These are phyloP conservation scores for Myrmecophaga tridactyla DNA, from an alignment of 2,113 vertebrate genomes.

Conservation along the genomic window DNA sequence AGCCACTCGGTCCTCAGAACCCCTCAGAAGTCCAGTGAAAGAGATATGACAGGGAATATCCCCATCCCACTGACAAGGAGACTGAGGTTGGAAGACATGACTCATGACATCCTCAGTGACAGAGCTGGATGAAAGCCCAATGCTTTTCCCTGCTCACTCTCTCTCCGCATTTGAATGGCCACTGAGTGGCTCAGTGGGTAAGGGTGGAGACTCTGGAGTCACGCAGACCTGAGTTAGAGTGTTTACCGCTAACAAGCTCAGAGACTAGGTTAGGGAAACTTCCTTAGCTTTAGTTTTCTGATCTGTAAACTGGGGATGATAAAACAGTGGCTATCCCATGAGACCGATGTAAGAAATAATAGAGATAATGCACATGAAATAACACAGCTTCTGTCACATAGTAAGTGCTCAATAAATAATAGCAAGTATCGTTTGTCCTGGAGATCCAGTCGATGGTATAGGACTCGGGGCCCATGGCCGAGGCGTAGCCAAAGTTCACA, in stretches of 20 bases:
- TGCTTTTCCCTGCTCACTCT: neutral
- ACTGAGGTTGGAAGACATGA: neutral
- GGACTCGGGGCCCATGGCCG: neutral
- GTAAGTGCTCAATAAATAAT: neutral
- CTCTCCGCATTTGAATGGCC: neutral
- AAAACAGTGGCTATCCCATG: neutral
- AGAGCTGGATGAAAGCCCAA: neutral
- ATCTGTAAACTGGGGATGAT: neutral
- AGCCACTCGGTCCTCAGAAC: neutral
- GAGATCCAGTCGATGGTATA: neutral
- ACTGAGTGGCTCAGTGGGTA: neutral
- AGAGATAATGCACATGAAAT: neutral
- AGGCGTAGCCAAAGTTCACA: neutral
- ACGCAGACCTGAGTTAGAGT: neutral
- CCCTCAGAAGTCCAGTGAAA: neutral
- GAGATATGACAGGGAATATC: neutral
- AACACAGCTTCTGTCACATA: neutral
- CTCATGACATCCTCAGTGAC: neutral
- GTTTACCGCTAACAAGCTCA: neutral
- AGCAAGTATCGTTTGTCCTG: neutral
- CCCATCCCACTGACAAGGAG: neutral
- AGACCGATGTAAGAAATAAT: neutral
- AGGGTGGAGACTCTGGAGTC: neutral
- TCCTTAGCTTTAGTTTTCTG: neutral
- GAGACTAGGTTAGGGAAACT: neutral